A percentile compares a stretch with the other conserved stretches of the same genome.
These are phyloP conservation scores for Cerastis rubricosa DNA, from an alignment of 2,888 invertebrate species.

Conservation along the genomic window DNA sequence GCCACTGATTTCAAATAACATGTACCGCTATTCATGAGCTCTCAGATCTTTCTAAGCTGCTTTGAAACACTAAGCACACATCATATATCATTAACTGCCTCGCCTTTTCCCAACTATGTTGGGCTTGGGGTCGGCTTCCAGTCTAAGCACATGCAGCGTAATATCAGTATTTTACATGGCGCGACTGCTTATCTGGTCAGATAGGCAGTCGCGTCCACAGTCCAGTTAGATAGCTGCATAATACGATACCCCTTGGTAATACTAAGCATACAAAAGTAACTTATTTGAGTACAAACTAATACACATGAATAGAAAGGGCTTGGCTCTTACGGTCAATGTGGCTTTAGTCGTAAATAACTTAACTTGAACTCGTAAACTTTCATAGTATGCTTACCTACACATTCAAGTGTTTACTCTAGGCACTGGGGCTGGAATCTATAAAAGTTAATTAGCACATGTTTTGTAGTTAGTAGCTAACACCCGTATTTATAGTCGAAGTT, in stretches of 20 bases:
- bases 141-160: neutral
- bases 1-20: no score
- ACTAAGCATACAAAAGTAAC: neutral
- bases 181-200: neutral
- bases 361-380: constrained; percentile 20
- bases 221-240: neutral
- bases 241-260: neutral
- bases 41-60: neutral
- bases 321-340: no score
- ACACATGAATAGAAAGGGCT: constrained; percentile 18
- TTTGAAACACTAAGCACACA: no score
- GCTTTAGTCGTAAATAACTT: constrained; percentile 21
- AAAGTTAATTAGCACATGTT: neutral
- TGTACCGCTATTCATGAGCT: no score
- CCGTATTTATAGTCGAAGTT: no score
- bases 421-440: neutral
- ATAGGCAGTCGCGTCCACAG: no score
- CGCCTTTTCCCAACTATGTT: neutral
- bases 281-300: neutral
- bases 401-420: neutral
- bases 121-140: neutral
- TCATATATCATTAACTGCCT: neutral
- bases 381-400: neutral
- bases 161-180: neutral
- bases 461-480: no score